A percentile compares a stretch with the other conserved stretches of the same genome.
These are phyloP conservation scores for Gymnoscopelus braueri DNA, from an alignment of 2,797 vertebrate genomes.

Conservation along the genomic window DNA sequence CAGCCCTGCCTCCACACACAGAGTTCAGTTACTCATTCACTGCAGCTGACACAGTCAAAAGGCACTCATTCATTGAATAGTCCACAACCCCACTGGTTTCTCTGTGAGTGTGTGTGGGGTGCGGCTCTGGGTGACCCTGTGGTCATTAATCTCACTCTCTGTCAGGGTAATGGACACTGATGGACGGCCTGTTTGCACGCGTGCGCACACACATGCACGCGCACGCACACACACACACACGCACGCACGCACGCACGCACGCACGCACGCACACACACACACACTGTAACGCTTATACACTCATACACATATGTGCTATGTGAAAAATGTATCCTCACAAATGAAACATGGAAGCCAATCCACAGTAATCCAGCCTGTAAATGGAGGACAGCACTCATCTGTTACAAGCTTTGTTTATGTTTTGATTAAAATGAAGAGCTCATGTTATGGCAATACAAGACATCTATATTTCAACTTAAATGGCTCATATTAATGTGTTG, in stretches of 20 bases:
- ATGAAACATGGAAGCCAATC: neutral
- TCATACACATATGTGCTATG: neutral
- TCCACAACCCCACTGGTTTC: slow-evolving; percentile 33
- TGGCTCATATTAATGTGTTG: no score
- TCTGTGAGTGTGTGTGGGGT: slow-evolving; percentile 44
- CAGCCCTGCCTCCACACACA: slow-evolving; percentile 33
- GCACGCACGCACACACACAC: slow-evolving; percentile 29
- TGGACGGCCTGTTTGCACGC: slow-evolving; percentile 72
- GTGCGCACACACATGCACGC: slow-evolving; percentile 33
- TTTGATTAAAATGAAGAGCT: no score
- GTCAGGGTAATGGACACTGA: slow-evolving; percentile 84
- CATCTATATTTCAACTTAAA: no score
- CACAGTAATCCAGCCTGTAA: neutral
- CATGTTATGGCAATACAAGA: no score
- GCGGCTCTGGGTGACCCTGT: slow-evolving; percentile 70
- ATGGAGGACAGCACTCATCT: neutral
- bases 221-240: slow-evolving; percentile 41
- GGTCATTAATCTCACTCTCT: slow-evolving; percentile 84
- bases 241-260: slow-evolving; percentile 22
- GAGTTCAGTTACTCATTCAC: slow-evolving; percentile 65
- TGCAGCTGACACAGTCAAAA: slow-evolving; percentile 65
- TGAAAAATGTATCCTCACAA: slow-evolving; percentile 10
- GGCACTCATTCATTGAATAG: slow-evolving; percentile 61
- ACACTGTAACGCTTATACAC: neutral
- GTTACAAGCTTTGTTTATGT: no score